phyloP scores from a whole-genome alignment of 23 tunicate species.

The Styela plicata region DNA sequence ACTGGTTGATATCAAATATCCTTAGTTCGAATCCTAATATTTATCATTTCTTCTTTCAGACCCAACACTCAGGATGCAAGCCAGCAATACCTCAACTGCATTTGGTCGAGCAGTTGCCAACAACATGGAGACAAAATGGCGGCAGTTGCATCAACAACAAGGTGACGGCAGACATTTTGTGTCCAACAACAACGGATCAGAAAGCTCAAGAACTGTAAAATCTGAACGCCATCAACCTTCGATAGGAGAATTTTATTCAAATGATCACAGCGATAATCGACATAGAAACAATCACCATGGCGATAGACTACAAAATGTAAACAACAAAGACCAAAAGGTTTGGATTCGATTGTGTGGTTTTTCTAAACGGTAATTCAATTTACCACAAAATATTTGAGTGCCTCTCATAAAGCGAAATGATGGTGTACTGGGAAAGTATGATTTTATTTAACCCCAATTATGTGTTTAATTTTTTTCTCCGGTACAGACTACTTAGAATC shows the following conservation, averaged over 20 bases:
- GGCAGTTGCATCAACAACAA: not conserved
- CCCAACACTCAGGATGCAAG: not conserved
- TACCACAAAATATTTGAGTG: too few species aligned
- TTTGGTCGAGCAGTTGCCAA: not conserved
- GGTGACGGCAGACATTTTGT: not conserved
- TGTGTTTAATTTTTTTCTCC: too few species aligned
- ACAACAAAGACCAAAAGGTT: not conserved
- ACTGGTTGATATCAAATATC: too few species aligned
- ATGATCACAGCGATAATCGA: not conserved
- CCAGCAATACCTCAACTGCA: not conserved
- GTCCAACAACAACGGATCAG: not conserved
- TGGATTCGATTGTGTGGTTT: not conserved
- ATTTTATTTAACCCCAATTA: too few species aligned
- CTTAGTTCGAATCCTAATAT: too few species aligned
- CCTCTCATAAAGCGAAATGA: too few species aligned
- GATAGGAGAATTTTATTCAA: constrained; percentile 24
- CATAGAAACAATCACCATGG: not conserved
- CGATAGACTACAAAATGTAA: not conserved
- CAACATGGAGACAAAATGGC: not conserved
- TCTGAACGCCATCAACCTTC: not conserved
- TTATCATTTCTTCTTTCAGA: not conserved
- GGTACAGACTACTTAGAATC: too few species aligned
- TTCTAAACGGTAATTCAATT: too few species aligned
- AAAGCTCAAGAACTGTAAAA: not conserved
- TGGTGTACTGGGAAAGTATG: too few species aligned